Evolutionary conservation across 2,797 vertebrate species (phyloP).

Genomic region (Aulostomus chinensis): DNA sequence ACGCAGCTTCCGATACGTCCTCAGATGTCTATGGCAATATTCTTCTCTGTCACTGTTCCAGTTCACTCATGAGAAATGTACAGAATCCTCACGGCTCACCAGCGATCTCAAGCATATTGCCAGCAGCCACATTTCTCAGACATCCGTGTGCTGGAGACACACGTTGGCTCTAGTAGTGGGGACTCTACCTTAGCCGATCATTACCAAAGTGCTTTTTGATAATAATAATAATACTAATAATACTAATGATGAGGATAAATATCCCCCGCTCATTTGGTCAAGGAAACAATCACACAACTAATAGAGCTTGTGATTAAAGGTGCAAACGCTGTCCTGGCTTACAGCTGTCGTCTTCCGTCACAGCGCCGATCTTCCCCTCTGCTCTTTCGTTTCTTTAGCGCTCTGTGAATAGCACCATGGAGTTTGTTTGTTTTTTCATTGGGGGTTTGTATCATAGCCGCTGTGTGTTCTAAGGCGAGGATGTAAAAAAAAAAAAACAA

Average conservation of each 20-base stretch:
- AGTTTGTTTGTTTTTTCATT: slow-evolving; percentile 7
- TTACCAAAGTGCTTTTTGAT: slow-evolving; percentile 68
- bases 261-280: slow-evolving; percentile 17
- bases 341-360: slow-evolving; percentile 67
- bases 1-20: slow-evolving; percentile 35
- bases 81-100: slow-evolving; percentile 52
- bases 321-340: slow-evolving; percentile 53
- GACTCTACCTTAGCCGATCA: slow-evolving; percentile 40
- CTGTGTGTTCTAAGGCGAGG: slow-evolving; percentile 22
- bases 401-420: slow-evolving; percentile 25
- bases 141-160: slow-evolving; percentile 39
- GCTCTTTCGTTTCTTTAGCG: slow-evolving; percentile 18
- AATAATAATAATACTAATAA: too few species aligned
- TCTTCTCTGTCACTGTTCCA: slow-evolving; percentile 16
- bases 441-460: slow-evolving; percentile 9
- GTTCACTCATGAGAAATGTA: slow-evolving; percentile 17
- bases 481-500: not conserved
- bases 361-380: slow-evolving; percentile 49
- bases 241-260: too few species aligned
- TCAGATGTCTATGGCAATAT: slow-evolving; percentile 52
- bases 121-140: slow-evolving; percentile 53
- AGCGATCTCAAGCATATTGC: slow-evolving; percentile 50
- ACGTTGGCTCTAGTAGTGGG: slow-evolving; percentile 40
- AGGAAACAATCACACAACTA: slow-evolving; percentile 28
- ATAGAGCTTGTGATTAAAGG: slow-evolving; percentile 44